Percentiles rank a stretch among this genome's conserved stretches.
Conservation (phyloP, 2,113 vertebrate species). For the Gallinago media region DNA sequence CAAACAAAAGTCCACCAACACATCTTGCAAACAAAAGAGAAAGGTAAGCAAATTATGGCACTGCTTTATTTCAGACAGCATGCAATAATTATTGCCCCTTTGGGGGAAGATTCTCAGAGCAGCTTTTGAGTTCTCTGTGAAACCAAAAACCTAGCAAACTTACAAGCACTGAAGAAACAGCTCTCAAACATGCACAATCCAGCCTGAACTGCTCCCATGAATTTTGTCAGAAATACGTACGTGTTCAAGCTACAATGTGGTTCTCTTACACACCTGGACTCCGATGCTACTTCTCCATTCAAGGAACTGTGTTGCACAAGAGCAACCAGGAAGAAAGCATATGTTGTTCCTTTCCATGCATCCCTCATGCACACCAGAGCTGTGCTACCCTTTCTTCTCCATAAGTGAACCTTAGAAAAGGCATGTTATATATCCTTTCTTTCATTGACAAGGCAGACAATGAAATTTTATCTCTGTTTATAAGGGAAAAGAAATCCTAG, state of each 20-base stretch:
- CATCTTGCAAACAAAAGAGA: neutral
- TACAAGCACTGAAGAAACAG: neutral
- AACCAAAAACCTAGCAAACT: neutral
- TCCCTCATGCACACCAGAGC: neutral
- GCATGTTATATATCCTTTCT: neutral
- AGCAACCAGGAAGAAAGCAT: neutral
- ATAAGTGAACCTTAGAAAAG: neutral
- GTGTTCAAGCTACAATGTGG: neutral
- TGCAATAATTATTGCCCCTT: neutral
- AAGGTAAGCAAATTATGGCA: neutral
- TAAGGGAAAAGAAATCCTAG: neutral
- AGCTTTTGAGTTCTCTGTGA: neutral
- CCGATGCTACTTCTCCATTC: neutral
- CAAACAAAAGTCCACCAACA: neutral
- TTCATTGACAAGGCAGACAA: neutral
- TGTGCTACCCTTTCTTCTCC: neutral
- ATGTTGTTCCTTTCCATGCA: neutral
- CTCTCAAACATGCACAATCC: neutral
- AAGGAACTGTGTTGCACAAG: fast-evolving
- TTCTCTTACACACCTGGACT: neutral
- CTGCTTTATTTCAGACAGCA: neutral
- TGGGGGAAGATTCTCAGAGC: neutral
- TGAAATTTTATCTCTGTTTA: neutral
- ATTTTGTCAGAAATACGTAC: neutral
- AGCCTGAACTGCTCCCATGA: neutral